Percentiles rank a stretch among this genome's conserved stretches.
Conservation (phyloP, 2,113 vertebrate species). For the Desmodus rotundus region DNA sequence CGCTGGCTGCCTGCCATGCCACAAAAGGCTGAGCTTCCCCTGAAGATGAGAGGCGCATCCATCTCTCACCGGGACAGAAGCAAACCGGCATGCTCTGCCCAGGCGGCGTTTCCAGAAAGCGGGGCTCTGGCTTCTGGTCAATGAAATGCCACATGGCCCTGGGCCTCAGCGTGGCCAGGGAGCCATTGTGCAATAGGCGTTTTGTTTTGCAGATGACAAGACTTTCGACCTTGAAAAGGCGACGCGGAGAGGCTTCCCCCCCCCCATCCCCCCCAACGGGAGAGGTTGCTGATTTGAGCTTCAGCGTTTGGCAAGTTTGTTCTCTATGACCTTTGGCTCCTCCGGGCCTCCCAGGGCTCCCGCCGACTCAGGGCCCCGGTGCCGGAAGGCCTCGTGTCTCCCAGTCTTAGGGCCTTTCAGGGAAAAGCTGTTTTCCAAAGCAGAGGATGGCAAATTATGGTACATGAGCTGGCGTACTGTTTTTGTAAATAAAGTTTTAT, state of each 20-base stretch:
- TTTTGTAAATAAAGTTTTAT: background rate
- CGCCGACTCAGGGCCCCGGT: background rate
- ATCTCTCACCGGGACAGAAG: background rate
- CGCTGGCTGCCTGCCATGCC: slow-evolving; percentile 46
- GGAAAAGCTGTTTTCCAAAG: background rate
- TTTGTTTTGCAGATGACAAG: slow-evolving; percentile 51
- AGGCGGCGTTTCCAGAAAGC: slow-evolving; percentile 66
- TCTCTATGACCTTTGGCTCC: background rate
- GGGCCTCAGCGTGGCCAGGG: background rate
- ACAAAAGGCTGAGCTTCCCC: slow-evolving; percentile 54
- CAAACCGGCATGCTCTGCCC: slow-evolving; percentile 3
- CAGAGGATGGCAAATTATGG: background rate
- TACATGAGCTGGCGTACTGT: background rate
- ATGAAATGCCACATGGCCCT: slow-evolving; percentile 42
- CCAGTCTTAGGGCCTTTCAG: background rate
- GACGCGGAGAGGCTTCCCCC: background rate
- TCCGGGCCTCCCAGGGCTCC: background rate
- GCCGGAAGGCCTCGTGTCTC: background rate
- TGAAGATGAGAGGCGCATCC: slow-evolving; percentile 22
- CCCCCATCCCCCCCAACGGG: too few species aligned
- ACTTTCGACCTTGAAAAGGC: background rate
- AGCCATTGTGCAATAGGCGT: slow-evolving; percentile 49
- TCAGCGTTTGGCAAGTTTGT: background rate
- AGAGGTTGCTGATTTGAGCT: background rate
- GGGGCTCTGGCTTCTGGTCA: slow-evolving; percentile 52